These are phyloP conservation scores for Xylocampa areola DNA, from an alignment of 2,888 invertebrate species.

Conservation along the genomic window DNA sequence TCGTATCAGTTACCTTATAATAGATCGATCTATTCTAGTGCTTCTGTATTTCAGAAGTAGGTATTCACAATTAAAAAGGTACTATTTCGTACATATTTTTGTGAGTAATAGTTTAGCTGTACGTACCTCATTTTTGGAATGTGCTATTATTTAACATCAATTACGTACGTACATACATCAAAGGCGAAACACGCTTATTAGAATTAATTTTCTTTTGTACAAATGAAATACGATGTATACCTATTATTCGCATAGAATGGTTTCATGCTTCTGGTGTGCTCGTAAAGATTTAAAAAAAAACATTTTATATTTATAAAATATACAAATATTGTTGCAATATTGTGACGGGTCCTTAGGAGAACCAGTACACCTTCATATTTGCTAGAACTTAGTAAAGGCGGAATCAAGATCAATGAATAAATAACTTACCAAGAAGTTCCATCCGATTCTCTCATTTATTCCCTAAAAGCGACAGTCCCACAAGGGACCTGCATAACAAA, in stretches of 20 bases:
- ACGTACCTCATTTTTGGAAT: neutral
- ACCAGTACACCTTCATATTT: neutral
- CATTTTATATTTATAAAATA: too few species aligned
- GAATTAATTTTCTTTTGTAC: neutral
- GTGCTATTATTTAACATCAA: slow-evolving; percentile 1
- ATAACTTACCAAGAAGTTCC: neutral
- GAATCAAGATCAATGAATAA: slow-evolving; percentile 1
- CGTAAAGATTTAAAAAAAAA: too few species aligned
- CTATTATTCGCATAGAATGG: neutral
- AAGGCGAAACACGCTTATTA: neutral
- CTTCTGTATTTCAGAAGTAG: too few species aligned
- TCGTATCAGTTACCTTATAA: too few species aligned
- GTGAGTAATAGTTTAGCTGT: neutral
- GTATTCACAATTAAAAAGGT: too few species aligned
- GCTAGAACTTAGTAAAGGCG: neutral
- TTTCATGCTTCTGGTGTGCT: neutral
- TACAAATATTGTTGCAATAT: too few species aligned
- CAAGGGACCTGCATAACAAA: slow-evolving; percentile 5
- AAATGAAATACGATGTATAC: neutral
- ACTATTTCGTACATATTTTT: neutral
- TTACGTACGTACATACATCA: neutral
- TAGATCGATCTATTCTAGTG: too few species aligned
- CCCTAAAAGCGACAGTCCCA: slow-evolving; percentile 10
- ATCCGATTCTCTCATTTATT: slow-evolving; percentile 9
- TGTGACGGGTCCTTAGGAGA: neutral